These are phyloP conservation scores for Oeneis ivallda DNA, from an alignment of 2,888 invertebrate genomes.

Conservation along the genomic window DNA sequence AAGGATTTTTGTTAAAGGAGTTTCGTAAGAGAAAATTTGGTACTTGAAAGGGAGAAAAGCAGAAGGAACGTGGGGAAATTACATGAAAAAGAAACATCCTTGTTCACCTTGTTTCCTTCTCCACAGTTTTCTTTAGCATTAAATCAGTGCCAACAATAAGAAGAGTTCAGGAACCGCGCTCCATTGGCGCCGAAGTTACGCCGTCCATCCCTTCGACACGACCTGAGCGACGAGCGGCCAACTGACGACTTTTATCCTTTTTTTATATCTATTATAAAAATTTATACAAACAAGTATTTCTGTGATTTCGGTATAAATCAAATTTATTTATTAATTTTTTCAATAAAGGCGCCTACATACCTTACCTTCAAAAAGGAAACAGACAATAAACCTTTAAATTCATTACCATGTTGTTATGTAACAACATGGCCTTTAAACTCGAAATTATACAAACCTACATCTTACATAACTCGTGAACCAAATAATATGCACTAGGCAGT, in stretches of 20 bases:
- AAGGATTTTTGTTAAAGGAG: too few relatives aligned
- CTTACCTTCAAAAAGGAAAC: not conserved
- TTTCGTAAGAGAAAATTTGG: too few relatives aligned
- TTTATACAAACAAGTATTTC: not conserved
- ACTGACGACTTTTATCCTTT: constrained; percentile 13
- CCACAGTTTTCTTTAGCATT: constrained; percentile 48
- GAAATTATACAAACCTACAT: constrained; percentile 9
- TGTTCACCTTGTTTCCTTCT: constrained; percentile 41
- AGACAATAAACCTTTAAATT: constrained; percentile 10
- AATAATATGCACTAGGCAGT: not conserved
- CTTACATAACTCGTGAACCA: constrained; percentile 23
- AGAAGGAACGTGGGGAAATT: too few relatives aligned
- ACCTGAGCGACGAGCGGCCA: constrained; percentile 50
- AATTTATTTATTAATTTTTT: too few relatives aligned
- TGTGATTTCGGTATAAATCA: not conserved
- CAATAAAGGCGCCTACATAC: not conserved
- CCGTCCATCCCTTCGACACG: constrained; percentile 54
- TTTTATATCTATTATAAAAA: not conserved
- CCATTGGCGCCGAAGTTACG: constrained; percentile 72
- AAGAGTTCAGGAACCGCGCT: constrained; percentile 77
- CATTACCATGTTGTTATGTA: constrained; percentile 17
- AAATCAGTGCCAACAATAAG: constrained; percentile 75
- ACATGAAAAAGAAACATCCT: not conserved
- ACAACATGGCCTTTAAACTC: constrained; percentile 19
- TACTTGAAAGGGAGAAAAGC: too few relatives aligned